These are phyloP conservation scores for Bos javanicus DNA, from an alignment of 2,113 vertebrate species.

Conservation along the genomic window DNA sequence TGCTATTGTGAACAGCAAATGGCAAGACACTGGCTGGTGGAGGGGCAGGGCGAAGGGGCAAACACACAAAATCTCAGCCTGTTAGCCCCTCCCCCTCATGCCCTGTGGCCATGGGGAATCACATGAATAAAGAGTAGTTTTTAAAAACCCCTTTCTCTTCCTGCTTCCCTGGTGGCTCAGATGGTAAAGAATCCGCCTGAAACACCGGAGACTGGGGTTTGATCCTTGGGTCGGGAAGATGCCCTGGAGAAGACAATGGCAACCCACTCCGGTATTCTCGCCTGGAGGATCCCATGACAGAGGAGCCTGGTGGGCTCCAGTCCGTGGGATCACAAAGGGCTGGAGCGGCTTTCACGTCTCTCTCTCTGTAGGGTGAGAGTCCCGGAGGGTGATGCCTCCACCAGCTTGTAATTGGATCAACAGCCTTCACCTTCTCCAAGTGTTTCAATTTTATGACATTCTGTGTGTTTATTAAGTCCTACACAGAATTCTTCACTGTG, in stretches of 20 bases:
- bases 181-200: background rate
- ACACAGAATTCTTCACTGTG: fast-evolving
- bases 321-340: background rate
- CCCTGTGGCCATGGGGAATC: background rate
- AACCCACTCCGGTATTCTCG: background rate
- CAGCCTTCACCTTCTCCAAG: background rate
- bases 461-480: fast-evolving
- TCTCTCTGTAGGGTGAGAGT: fast-evolving
- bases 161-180: background rate
- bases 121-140: no score
- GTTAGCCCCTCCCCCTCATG: no score
- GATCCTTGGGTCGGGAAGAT: background rate
- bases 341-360: background rate
- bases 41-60: background rate
- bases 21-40: fast-evolving
- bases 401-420: fast-evolving
- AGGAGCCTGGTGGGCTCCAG: background rate
- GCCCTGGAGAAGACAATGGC: background rate
- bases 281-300: background rate
- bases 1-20: fast-evolving
- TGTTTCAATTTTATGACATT: fast-evolving
- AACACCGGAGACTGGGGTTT: background rate
- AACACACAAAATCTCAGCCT: fast-evolving
- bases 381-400: fast-evolving
- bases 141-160: background rate